Base-by-base conservation (phyloP, 2,888 invertebrate species). In the Bursaphelenchus okinawaensis region DNA sequence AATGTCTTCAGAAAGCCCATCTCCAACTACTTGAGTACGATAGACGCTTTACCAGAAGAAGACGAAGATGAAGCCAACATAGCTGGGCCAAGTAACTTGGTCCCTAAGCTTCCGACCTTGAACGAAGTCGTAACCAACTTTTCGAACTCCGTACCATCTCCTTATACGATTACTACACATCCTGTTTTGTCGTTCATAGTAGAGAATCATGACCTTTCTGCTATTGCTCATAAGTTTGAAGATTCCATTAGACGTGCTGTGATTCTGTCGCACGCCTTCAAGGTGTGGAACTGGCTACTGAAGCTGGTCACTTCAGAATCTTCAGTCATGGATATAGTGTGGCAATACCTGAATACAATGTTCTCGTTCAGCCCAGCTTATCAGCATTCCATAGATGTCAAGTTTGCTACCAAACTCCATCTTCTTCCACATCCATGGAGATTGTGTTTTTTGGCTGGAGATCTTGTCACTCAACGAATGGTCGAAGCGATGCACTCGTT, bases 211-310 rank as follows among this genome's bases (percentile, higher is more conserved):
- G 75, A 80, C 58, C 86, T 95, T 52, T 90, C 90, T 27, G 88
- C 89, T 0, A 85, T 93, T 57, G 89, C 90, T 70, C 87, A 90
- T 67, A 91, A 91, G 52, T 91, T 95, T 90, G 90, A 90, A 70
- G 90, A 92, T 67, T 90, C 93, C 0, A 86, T 95, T 0, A 86
- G 87, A 60, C 86, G 87, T 75, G 86, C 88, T 3, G 86, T 77
- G 19, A 62, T 70, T 19, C 79, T 80, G 59, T 67, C 78, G n/a
- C 77, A 79, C 61, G 74, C 76, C 55, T 79, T 82, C 52, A 78
- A 90, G 88, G 93, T 93, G 0, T 86, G 95, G 74, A 94, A 94
- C 83, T 98, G 96, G 96, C 85, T 98, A 23, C 85, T 96, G 55
- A 88, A 92, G 60, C 62, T 80, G 61, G 81, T 80, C 7, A 75